Evolutionary conservation across 2,888 invertebrate genomes (phyloP).

Genomic region (Meta bourneti): DNA sequence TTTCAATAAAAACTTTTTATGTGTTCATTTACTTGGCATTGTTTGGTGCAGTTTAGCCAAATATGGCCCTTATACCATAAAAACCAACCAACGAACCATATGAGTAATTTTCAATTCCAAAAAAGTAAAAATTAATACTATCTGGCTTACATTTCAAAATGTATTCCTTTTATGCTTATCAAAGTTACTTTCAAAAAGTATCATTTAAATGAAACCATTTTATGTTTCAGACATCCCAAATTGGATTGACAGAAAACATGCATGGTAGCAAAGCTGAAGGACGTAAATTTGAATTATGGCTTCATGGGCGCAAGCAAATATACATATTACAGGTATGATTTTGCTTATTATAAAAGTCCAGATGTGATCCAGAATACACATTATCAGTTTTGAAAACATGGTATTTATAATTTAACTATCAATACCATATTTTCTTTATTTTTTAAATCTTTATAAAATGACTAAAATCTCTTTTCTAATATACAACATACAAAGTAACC

Average conservation of each 20-base stretch:
- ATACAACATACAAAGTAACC: neutral
- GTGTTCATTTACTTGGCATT: too few relatives aligned
- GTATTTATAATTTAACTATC: neutral
- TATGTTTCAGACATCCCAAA: conserved; percentile 89
- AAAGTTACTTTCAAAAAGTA: neutral
- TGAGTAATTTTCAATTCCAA: too few relatives aligned
- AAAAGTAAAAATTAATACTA: neutral
- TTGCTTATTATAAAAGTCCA: neutral
- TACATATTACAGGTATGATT: conserved; percentile 88
- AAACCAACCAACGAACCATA: too few relatives aligned
- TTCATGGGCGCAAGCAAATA: conserved; percentile 94
- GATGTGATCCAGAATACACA: too few relatives aligned
- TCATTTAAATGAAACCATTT: too few relatives aligned
- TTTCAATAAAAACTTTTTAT: too few relatives aligned
- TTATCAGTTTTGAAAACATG: neutral
- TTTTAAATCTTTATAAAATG: too few relatives aligned
- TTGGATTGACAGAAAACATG: conserved; percentile 96
- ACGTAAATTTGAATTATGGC: conserved; percentile 97
- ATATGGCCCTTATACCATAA: too few relatives aligned
- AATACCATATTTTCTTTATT: too few relatives aligned
- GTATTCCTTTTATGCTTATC: neutral
- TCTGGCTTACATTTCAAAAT: neutral
- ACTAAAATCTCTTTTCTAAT: too few relatives aligned
- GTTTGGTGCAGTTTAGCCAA: too few relatives aligned
- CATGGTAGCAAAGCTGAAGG: conserved; percentile 87